phyloP scores from a whole-genome alignment of 2,888 invertebrate genomes.

The Pediacus dermestoides region DNA sequence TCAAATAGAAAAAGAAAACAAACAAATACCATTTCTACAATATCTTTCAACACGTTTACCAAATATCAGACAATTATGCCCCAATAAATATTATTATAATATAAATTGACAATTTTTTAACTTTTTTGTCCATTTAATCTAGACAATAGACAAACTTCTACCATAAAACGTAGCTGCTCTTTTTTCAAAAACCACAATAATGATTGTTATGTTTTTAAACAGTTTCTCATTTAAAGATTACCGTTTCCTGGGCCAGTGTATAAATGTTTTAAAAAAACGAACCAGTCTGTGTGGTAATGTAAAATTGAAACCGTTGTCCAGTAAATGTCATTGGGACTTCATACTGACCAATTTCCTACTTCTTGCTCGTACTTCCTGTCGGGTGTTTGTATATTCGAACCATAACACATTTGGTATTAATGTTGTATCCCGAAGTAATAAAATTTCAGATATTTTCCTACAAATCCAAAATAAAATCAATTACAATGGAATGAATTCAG shows the following conservation, averaged over 20 bases:
- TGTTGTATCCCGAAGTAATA: conserved; percentile 83
- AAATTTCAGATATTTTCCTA: conserved; percentile 81
- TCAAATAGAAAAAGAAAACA: no score
- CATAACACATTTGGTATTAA: conserved; percentile 88
- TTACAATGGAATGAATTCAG: background rate
- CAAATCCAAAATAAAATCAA: conserved; percentile 16
- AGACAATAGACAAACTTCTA: background rate
- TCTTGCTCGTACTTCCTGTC: conserved; percentile 77
- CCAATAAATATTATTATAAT: no score
- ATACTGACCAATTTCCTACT: conserved; percentile 76
- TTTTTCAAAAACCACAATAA: no score
- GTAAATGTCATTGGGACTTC: conserved; percentile 78
- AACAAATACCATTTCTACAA: no score
- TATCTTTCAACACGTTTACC: no score
- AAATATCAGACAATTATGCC: no score
- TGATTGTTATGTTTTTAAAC: no score
- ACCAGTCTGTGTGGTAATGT: conserved; percentile 35
- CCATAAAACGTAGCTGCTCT: no score
- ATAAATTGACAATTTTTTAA: no score
- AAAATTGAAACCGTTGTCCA: conserved; percentile 46
- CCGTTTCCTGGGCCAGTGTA: conserved; percentile 52
- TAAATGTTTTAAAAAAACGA: conserved; percentile 40
- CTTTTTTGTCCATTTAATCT: no score
- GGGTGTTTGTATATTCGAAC: conserved; percentile 88
- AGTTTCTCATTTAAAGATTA: conserved; percentile 28